Conservation (phyloP, 2,797 vertebrate species). For the Iguana delicatissima region DNA sequence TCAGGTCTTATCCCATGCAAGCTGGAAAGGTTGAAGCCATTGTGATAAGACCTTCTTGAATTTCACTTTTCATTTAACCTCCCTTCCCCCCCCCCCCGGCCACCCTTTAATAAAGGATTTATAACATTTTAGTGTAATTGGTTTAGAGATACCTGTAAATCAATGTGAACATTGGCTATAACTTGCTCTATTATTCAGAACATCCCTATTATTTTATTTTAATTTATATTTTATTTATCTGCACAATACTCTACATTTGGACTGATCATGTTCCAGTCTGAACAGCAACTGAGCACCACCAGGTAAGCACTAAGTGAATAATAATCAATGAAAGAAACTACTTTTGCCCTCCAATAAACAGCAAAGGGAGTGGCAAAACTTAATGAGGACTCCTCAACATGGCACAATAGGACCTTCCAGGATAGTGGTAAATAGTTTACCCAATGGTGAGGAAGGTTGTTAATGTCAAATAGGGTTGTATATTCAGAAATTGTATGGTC, state of each 20-base stretch:
- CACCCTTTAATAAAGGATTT: neutral
- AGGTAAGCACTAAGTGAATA: neutral
- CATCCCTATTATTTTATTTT: neutral
- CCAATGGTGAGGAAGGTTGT: neutral
- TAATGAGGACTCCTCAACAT: neutral
- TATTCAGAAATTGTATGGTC: no score
- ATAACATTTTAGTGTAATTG: neutral
- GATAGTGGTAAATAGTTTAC: neutral
- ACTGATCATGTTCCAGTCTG: neutral
- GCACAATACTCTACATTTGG: neutral
- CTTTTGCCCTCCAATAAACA: neutral
- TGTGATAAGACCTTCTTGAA: neutral
- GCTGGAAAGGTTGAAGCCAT: conserved; percentile 39
- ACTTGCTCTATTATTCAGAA: neutral
- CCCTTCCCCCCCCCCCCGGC: no score
- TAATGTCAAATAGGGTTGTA: no score
- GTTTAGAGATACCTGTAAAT: neutral
- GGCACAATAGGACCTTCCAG: neutral
- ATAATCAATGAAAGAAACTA: neutral
- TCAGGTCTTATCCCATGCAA: conserved; percentile 54
- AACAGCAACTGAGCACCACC: neutral
- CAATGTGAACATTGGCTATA: neutral
- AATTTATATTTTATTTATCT: no score
- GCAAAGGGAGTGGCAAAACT: neutral
- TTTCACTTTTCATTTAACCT: conserved; percentile 24